phyloP scores from a whole-genome alignment of 1,140 invertebrate species.

The Laupala kohalensis region DNA sequence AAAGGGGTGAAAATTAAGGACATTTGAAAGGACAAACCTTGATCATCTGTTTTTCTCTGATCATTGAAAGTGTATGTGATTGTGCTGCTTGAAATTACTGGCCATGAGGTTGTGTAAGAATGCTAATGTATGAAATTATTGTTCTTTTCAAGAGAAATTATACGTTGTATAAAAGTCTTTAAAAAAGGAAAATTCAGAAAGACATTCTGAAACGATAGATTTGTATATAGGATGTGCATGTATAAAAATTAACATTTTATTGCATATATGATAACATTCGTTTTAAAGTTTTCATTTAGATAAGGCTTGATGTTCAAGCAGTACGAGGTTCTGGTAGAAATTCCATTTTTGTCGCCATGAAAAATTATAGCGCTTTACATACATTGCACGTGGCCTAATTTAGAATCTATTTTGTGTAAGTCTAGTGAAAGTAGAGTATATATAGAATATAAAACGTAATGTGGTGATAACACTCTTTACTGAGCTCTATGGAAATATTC shows the following conservation, averaged over 20 bases:
- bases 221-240: background rate
- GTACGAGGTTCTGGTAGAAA: background rate
- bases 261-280: too few relatives aligned
- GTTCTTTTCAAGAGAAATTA: background rate
- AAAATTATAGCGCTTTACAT: background rate
- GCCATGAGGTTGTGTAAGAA: background rate
- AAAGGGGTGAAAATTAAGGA: background rate
- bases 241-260: too few relatives aligned
- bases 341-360: background rate
- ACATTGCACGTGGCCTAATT: background rate
- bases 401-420: background rate
- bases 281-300: background rate
- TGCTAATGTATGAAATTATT: background rate
- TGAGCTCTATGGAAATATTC: background rate
- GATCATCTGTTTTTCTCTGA: background rate
- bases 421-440: background rate
- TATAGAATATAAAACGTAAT: background rate
- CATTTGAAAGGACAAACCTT: background rate
- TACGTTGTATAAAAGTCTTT: background rate
- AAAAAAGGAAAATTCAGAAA: background rate
- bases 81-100: background rate
- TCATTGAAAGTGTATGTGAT: background rate
- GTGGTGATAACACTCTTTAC: background rate
- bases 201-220: background rate
- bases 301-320: too few relatives aligned